phyloP scores from a whole-genome alignment of 2,888 invertebrate genomes.

The Molorchus minor region DNA sequence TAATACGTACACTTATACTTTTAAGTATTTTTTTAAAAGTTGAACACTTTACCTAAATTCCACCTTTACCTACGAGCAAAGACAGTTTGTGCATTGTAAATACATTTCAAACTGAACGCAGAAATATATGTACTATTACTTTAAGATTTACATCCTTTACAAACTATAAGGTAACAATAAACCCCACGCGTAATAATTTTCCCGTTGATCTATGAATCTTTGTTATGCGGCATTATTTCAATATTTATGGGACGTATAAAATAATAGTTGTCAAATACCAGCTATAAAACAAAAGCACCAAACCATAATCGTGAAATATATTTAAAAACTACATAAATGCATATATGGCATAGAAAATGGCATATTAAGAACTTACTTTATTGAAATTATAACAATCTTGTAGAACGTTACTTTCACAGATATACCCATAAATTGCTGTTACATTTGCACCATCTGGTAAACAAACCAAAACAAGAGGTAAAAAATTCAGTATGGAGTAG shows the following conservation, averaged over 20 bases:
- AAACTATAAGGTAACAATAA: conserved; percentile 46
- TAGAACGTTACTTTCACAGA: no score
- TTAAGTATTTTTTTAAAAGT: no score
- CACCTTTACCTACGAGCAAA: no score
- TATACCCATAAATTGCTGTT: no score
- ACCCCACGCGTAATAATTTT: conserved; percentile 46
- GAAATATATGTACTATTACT: conserved; percentile 1
- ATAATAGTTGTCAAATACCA: conserved; percentile 43
- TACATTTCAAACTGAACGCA: no score
- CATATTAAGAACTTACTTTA: conserved; percentile 28
- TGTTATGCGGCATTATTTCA: conserved; percentile 45
- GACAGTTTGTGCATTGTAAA: no score
- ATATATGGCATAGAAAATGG: conserved; percentile 17
- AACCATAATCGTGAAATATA: conserved; percentile 33
- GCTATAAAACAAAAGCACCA: conserved; percentile 36
- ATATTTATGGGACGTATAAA: conserved; percentile 47
- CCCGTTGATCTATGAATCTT: conserved; percentile 43
- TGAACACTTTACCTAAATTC: no score
- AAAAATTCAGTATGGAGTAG: no score
- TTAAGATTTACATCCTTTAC: conserved; percentile 41
- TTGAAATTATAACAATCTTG: conserved; percentile 24
- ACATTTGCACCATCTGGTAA: no score
- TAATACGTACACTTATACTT: no score
- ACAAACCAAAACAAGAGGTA: no score
- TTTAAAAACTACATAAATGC: conserved; percentile 20